phyloP scores from a whole-genome alignment of 2,888 invertebrate genomes.

The Stenurella melanura region DNA sequence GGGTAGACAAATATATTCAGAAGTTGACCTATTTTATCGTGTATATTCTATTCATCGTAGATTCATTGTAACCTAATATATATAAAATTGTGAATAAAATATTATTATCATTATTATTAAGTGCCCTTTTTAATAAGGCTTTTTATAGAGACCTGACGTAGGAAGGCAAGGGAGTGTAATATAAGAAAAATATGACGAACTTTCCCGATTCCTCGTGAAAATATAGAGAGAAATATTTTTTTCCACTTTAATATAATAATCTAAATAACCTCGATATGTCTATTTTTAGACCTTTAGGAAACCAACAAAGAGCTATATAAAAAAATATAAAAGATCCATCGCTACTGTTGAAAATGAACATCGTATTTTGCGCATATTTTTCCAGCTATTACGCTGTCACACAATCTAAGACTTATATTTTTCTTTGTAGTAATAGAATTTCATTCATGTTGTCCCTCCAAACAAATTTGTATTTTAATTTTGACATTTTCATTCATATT shows the following conservation, averaged over 20 bases:
- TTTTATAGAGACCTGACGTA: too few species aligned
- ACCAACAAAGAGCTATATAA: neutral
- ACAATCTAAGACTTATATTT: neutral
- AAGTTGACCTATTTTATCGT: too few species aligned
- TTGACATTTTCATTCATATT: slow-evolving; percentile 37
- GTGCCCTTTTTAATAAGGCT: too few species aligned
- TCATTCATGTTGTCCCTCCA: slow-evolving; percentile 19
- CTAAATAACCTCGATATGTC: neutral
- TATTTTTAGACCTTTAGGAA: slow-evolving; percentile 3
- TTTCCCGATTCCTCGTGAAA: neutral
- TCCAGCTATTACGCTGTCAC: neutral
- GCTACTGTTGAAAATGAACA: neutral
- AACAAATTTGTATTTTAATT: slow-evolving; percentile 25
- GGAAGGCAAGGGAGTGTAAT: too few species aligned
- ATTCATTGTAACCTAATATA: too few species aligned
- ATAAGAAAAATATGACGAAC: neutral
- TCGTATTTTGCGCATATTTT: neutral
- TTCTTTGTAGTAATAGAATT: slow-evolving; percentile 11
- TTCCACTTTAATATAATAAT: too few species aligned
- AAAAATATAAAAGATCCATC: neutral
- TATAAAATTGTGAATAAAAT: too few species aligned
- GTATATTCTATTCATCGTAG: too few species aligned
- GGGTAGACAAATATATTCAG: too few species aligned
- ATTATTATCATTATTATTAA: too few species aligned
- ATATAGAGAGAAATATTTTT: too few species aligned